phyloP scores from a whole-genome alignment of 2,888 invertebrate genomes.

The Tanytarsus gracilentus region DNA sequence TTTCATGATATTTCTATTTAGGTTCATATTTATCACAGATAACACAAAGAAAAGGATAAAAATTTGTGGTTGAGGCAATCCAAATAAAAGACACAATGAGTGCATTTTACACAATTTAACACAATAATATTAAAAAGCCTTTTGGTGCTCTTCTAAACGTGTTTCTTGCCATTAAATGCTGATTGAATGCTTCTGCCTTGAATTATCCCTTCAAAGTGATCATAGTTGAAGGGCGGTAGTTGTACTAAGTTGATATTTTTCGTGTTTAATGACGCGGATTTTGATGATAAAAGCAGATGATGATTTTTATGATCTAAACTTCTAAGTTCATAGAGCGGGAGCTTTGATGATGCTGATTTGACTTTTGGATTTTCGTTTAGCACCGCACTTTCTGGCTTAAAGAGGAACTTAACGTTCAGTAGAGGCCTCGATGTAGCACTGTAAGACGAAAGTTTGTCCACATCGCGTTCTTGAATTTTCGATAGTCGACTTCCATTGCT shows the following conservation, averaged over 20 bases:
- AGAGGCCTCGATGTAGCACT: background rate
- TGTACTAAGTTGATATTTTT: conserved; percentile 17
- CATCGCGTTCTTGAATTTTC: conserved; percentile 17
- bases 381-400: conserved; percentile 4
- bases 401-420: conserved; percentile 17
- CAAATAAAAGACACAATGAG: background rate
- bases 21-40: conserved; percentile 15
- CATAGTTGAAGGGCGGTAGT: conserved; percentile 26
- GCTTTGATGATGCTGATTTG: conserved; percentile 19
- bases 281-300: background rate
- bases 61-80: background rate
- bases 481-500: conserved; percentile 1
- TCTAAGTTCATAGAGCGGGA: conserved; percentile 10
- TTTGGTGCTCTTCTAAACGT: too few species aligned
- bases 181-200: conserved; percentile 18
- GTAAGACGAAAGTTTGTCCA: background rate
- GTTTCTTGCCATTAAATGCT: background rate
- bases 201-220: conserved; percentile 4
- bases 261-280: conserved; percentile 22
- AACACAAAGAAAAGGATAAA: conserved; percentile 7
- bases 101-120: background rate
- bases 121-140: conserved; percentile 5
- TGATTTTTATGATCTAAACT: background rate
- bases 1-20: background rate
- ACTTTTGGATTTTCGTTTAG: conserved; percentile 8